A percentile compares a stretch with the other conserved stretches of the same genome.
phyloP scores from a whole-genome alignment of 2,888 invertebrate species.

The Acanthosepion lycidas region DNA sequence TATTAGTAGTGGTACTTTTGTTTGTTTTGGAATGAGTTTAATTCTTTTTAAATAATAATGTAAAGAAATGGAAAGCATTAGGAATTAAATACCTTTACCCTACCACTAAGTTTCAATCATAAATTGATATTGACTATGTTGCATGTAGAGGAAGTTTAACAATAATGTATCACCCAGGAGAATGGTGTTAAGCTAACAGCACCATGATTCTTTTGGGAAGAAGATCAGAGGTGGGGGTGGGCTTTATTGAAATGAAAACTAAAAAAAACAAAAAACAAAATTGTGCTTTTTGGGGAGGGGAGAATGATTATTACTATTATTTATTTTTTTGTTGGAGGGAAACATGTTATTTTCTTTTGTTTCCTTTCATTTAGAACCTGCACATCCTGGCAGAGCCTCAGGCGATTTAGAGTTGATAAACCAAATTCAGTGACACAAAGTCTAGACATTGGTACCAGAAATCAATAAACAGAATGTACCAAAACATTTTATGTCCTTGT shows the following conservation, averaged over 20 bases:
- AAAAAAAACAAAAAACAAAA: neutral
- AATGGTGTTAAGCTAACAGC: no score
- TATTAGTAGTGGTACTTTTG: neutral
- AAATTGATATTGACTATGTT: no score
- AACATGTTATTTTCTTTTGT: neutral
- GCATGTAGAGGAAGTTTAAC: no score
- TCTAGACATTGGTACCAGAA: neutral
- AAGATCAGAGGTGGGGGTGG: neutral
- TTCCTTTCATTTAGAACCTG: neutral
- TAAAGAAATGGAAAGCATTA: no score
- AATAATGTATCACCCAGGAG: no score
- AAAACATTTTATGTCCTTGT: neutral
- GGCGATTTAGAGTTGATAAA: neutral
- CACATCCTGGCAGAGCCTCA: neutral
- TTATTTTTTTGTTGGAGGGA: neutral
- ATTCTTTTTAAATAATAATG: neutral
- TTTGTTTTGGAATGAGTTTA: neutral
- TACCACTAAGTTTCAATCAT: no score
- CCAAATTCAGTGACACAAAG: neutral
- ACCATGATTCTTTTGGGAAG: neutral
- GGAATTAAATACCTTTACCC: no score
- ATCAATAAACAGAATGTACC: neutral
- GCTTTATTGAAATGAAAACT: neutral
- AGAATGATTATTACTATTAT: neutral
- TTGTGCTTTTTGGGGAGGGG: neutral